Evolutionary conservation across 2,797 vertebrate species (phyloP).

Genomic region (Sebastes cheni): DNA sequence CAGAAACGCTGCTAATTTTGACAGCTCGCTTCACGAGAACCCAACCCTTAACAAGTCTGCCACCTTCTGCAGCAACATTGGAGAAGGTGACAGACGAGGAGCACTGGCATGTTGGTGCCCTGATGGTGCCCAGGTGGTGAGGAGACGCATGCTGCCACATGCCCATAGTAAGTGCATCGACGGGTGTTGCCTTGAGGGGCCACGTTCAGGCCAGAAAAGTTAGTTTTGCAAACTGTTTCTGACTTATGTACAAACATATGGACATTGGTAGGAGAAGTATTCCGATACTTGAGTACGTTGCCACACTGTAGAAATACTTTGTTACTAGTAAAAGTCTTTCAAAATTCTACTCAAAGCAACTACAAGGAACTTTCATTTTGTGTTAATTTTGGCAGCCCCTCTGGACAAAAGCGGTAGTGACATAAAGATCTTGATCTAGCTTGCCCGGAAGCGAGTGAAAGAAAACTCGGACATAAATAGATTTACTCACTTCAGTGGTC

Average conservation of each 20-base stretch:
- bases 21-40: constrained; percentile 68
- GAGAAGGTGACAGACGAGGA: constrained; percentile 69
- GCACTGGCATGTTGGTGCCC: constrained; percentile 56
- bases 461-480: not conserved
- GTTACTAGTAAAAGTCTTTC: not conserved
- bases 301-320: not conserved
- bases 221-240: constrained; percentile 19
- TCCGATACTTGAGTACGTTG: not conserved
- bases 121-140: constrained; percentile 70
- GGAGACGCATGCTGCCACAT: constrained; percentile 56
- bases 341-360: not conserved
- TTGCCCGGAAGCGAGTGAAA: not conserved
- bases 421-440: not conserved
- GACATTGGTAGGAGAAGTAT: not conserved
- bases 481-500: not conserved
- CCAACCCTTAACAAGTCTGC: constrained; percentile 69
- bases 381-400: not conserved
- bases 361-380: no score
- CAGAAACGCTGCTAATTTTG: constrained; percentile 73
- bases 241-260: not conserved
- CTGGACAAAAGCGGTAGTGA: not conserved
- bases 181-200: not conserved
- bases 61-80: constrained; percentile 66
- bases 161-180: constrained; percentile 35
- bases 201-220: constrained; percentile 30